Conservation (phyloP, 2,888 invertebrate species). For the Agrochola macilenta region DNA sequence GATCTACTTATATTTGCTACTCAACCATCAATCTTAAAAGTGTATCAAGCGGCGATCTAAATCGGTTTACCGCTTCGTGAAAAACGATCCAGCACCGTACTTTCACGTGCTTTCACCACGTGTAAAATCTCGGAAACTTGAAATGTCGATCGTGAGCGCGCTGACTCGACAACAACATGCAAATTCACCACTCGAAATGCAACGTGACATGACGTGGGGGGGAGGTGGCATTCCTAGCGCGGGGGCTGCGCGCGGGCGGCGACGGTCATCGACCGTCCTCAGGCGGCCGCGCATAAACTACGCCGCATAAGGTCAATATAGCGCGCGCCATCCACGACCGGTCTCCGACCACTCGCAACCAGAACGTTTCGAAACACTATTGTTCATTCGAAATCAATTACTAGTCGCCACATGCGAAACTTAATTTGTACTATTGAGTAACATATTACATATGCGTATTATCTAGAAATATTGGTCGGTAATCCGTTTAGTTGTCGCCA, state of each 20-base stretch:
- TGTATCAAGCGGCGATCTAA: constrained; percentile 67
- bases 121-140: constrained; percentile 65
- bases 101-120: constrained; percentile 78
- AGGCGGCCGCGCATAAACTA: constrained; percentile 87
- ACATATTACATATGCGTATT: constrained; percentile 77
- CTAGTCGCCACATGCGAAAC: constrained; percentile 77
- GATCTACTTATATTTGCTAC: constrained; percentile 63
- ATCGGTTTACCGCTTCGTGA: constrained; percentile 67
- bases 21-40: constrained; percentile 69
- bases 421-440: constrained; percentile 82
- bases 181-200: constrained; percentile 88
- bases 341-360: constrained; percentile 66
- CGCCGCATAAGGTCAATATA: constrained; percentile 89
- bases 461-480: constrained; percentile 76
- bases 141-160: constrained; percentile 71
- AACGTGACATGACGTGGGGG: constrained; percentile 83
- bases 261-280: constrained; percentile 90
- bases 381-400: constrained; percentile 87
- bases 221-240: constrained; percentile 84
- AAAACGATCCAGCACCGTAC: constrained; percentile 67
- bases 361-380: constrained; percentile 82
- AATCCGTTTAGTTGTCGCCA: constrained; percentile 75
- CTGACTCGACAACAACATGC: constrained; percentile 79
- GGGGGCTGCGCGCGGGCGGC: constrained; percentile 74
- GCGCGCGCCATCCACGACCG: constrained; percentile 76